Evolutionary conservation across 2,113 vertebrate species (phyloP), one percentile per base, ranked within the genome.

Genomic region (Gopherus evgoodei): DNA sequence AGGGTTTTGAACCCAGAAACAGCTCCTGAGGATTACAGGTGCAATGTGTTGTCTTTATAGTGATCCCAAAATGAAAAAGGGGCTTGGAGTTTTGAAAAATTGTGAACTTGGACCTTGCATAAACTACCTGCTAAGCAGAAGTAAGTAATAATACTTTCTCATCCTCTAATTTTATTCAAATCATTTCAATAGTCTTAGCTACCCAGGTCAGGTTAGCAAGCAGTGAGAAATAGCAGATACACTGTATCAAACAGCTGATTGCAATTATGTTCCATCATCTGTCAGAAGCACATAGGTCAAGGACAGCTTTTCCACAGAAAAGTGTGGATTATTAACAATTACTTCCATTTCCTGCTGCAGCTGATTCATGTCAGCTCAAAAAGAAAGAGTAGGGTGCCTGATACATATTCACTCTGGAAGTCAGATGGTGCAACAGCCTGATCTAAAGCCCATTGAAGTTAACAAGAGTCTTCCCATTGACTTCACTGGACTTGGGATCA

Each of bases 241-340:
- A 38, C 5, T 1, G 7, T 62, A 56, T 56, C 80, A 91, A 91
- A 83, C 24, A 93, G 50, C 44, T 84, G 54, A 86, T 27, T 90
- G 38, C 1, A 57, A 11, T 5, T 16, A 24, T 87, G 38, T 35
- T 84, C 75, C 84, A 78, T 90, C 65, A 84, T 42, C 13, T 13
- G 19, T 65, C 59, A 88, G 85, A 88, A 90, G 80, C 78, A 92
- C 10, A 72, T 0, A 83, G 79, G 89, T 65, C 7, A 10, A 87
- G 93, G 31, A 22, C 56, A 96, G 86, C 38, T 89, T 95, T 90
- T 84, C 24, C 59, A 93, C 72, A 82, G 59, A 88, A 95, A 93
- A 53, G 84, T 21, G 52, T 82, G 93, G 96, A 83, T 79, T 87
- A 87, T 59, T 89, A 82, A 91, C 94, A 90, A 72, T 78, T 86